Percentiles rank a stretch among this genome's conserved stretches.
Conservation (phyloP, 2,113 vertebrate genomes). For the Charadrius vociferus region DNA sequence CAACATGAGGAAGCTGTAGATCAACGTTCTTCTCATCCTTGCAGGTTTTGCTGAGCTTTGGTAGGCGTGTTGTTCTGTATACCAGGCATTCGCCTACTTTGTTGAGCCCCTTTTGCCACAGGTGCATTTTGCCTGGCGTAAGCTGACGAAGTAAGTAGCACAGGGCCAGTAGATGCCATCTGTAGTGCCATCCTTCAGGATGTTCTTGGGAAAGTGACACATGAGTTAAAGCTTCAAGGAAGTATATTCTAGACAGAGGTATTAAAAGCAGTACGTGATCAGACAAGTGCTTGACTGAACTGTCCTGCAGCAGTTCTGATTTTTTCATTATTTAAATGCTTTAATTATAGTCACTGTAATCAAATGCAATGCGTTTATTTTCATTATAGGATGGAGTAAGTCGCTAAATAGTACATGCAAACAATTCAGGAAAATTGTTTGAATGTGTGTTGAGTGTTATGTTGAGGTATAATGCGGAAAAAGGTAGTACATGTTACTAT, state of each 20-base stretch:
- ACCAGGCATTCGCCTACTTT: not conserved
- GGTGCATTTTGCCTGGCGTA: not conserved
- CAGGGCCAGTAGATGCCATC: not conserved
- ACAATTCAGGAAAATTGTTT: not conserved
- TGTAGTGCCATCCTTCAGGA: not conserved
- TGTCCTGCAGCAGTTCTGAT: not conserved
- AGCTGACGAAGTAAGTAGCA: not conserved
- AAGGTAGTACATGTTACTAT: not conserved
- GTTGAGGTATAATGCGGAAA: not conserved
- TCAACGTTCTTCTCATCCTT: not conserved
- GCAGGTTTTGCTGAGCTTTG: not conserved
- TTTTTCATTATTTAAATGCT: not conserved
- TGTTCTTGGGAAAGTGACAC: not conserved
- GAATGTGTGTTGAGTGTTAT: not conserved
- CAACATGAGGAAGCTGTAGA: fast-evolving
- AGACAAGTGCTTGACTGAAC: not conserved
- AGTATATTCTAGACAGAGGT: not conserved
- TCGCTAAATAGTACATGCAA: not conserved
- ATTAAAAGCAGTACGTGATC: not conserved
- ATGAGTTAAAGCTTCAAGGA: not conserved
- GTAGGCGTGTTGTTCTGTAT: fast-evolving
- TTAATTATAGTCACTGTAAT: not conserved
- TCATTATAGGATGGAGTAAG: not conserved
- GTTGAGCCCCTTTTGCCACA: not conserved
- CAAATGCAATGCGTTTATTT: not conserved